A percentile compares a stretch with the other conserved stretches of the same genome.
Evolutionary conservation across 2,113 vertebrate species (phyloP).

Genomic region (Enhydra lutris): DNA sequence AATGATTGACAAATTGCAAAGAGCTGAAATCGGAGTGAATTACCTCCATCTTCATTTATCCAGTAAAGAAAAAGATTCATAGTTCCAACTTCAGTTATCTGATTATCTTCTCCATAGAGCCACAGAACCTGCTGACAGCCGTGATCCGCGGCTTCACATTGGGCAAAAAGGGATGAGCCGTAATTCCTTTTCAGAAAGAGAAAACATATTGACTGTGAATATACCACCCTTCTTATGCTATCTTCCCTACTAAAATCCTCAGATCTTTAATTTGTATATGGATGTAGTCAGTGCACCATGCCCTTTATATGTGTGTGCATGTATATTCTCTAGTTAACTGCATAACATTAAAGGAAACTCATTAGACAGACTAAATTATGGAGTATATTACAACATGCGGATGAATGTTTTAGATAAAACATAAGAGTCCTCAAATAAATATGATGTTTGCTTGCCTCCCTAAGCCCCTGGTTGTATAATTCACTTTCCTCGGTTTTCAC

Average conservation of each 20-base stretch:
- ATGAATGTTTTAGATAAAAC: background rate
- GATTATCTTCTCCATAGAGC: constrained; percentile 91
- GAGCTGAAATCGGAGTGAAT: background rate
- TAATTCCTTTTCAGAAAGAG: constrained; percentile 88
- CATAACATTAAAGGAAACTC: background rate
- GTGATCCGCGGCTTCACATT: constrained; percentile 85
- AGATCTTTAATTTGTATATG: background rate
- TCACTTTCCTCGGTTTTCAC: background rate
- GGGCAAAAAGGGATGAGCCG: constrained; percentile 86
- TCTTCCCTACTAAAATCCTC: background rate
- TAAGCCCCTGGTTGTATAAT: background rate
- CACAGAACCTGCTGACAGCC: constrained; percentile 94
- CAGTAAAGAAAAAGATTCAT: constrained; percentile 96
- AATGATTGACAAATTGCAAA: background rate
- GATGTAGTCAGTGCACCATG: background rate
- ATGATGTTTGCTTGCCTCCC: background rate
- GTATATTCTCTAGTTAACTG: background rate
- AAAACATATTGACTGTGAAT: background rate
- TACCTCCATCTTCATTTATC: constrained; percentile 94
- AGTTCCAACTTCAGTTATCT: constrained; percentile 95
- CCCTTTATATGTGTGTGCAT: background rate
- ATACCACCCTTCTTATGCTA: no score
- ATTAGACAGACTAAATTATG: background rate
- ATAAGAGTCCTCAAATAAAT: background rate
- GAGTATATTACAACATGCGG: background rate